Percentiles rank a stretch among this genome's conserved stretches.
Evolutionary conservation across 2,113 vertebrate species (phyloP).

Genomic region (Polypterus senegalus): DNA sequence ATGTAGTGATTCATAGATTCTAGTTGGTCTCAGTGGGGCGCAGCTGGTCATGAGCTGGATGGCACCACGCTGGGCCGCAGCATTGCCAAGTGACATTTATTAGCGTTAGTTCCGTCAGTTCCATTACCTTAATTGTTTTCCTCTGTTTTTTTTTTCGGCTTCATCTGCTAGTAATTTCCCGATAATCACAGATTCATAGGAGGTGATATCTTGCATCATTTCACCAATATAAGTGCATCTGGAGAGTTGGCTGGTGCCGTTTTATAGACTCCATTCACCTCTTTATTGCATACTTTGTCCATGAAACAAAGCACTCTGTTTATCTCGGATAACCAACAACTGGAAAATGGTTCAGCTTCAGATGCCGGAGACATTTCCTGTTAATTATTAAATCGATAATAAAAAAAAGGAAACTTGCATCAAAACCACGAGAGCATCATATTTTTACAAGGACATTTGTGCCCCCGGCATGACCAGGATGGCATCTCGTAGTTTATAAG

Average conservation of each 20-base stretch:
- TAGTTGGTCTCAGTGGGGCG: too few species aligned
- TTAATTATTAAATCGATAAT: conserved; percentile 17
- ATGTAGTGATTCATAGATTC: too few species aligned
- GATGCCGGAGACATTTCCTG: conserved; percentile 26
- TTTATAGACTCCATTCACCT: conserved; percentile 39
- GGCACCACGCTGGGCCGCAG: too few species aligned
- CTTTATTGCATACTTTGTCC: conserved; percentile 37
- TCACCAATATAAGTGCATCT: conserved; percentile 13
- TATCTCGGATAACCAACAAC: conserved; percentile 26
- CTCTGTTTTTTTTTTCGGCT: conserved; percentile 15
- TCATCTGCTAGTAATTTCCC: conserved; percentile 43
- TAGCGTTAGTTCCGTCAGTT: too few species aligned
- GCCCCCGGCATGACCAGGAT: too few species aligned
- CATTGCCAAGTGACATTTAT: too few species aligned
- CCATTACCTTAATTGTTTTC: conserved; percentile 27
- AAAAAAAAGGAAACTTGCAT: conserved; percentile 9
- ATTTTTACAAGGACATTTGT: too few species aligned
- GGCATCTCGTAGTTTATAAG: too few species aligned
- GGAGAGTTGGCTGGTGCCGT: conserved; percentile 2
- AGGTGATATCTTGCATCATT: conserved; percentile 31
- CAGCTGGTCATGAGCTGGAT: too few species aligned
- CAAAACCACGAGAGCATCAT: too few species aligned
- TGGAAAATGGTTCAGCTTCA: conserved; percentile 24
- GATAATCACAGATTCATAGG: conserved; percentile 41
- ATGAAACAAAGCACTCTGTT: conserved; percentile 38